A percentile compares a stretch with the other conserved stretches of the same genome.
phyloP scores from a whole-genome alignment of 1,140 invertebrate genomes.

The Musca vetustissima region DNA sequence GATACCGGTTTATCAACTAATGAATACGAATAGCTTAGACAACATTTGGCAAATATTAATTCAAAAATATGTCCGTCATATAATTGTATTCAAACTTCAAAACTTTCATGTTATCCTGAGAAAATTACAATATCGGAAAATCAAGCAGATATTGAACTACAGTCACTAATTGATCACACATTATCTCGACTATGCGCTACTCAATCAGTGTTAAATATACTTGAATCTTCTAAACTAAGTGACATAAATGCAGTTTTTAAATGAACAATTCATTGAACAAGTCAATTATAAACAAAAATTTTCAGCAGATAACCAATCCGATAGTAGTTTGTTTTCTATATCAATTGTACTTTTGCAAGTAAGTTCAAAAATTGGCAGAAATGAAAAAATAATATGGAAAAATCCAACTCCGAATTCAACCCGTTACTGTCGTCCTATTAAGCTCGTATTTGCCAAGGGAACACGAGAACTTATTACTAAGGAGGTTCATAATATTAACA shows the following conservation, averaged over 20 bases:
- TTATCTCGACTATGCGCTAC: background rate
- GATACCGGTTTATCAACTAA: background rate
- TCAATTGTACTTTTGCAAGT: background rate
- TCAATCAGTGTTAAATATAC: background rate
- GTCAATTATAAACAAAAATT: background rate
- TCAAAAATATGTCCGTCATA: no score
- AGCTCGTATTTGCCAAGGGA: no score
- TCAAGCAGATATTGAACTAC: background rate
- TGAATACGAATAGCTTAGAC: background rate
- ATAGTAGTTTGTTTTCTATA: background rate
- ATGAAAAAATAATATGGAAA: background rate
- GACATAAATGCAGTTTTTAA: background rate
- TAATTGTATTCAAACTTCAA: background rate
- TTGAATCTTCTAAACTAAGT: background rate
- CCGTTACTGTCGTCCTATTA: no score
- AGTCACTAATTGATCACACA: background rate
- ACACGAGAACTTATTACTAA: background rate
- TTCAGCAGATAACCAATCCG: background rate
- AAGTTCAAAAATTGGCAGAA: background rate
- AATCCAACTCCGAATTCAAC: no score
- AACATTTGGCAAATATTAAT: background rate
- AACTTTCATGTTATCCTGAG: background rate
- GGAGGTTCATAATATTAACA: no score
- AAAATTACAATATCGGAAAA: background rate
- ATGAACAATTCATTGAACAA: background rate